Conservation (phyloP, 2,888 invertebrate species). For the Ichneumon xanthorius region DNA sequence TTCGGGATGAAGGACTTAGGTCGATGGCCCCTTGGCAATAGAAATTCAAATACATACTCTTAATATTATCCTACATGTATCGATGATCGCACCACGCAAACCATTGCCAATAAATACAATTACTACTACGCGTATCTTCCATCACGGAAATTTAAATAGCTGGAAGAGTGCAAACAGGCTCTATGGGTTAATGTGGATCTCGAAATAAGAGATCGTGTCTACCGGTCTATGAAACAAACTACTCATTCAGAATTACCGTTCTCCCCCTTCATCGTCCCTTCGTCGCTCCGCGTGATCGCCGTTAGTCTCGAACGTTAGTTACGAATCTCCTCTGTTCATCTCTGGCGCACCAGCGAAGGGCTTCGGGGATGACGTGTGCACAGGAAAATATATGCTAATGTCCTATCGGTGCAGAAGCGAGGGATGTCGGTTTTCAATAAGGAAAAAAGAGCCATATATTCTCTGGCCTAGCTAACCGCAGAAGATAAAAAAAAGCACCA, state of each 20-base stretch:
- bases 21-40: too few relatives aligned
- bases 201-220: not conserved
- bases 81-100: too few relatives aligned
- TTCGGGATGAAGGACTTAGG: too few relatives aligned
- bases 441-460: constrained; percentile 2
- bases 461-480: not conserved
- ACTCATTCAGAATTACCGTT: not conserved
- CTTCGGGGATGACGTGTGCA: not conserved
- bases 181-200: too few relatives aligned
- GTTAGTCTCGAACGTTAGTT: not conserved
- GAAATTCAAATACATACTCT: too few relatives aligned
- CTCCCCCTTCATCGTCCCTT: not conserved
- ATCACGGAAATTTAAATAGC: too few relatives aligned
- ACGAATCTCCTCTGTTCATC: not conserved
- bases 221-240: not conserved
- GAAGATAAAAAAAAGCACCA: constrained; percentile 25
- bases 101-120: too few relatives aligned
- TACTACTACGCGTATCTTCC: too few relatives aligned
- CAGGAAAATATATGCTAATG: constrained; percentile 42
- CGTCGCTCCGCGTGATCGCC: not conserved
- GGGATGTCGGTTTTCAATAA: constrained; percentile 46
- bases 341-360: not conserved
- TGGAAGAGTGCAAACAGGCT: too few relatives aligned
- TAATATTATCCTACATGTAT: too few relatives aligned
- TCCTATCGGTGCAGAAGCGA: not conserved